Evolutionary conservation across 2,113 vertebrate genomes (phyloP).

Genomic region (Carassius auratus): DNA sequence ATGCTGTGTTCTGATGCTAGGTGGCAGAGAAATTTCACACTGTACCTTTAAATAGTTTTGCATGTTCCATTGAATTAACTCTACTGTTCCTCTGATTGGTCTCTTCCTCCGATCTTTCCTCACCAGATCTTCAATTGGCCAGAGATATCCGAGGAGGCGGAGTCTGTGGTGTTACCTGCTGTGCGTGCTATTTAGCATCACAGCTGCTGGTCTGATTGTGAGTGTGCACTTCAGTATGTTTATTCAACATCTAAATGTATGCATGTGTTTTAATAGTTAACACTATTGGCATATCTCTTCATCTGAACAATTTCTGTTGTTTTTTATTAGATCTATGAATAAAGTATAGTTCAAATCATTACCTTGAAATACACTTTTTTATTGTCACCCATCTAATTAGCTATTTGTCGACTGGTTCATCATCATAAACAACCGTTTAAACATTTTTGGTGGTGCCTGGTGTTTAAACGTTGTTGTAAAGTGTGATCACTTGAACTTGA

Average conservation of each 20-base stretch:
- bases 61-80: neutral
- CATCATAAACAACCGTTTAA: no score
- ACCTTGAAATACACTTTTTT: neutral
- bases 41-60: neutral
- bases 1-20: neutral
- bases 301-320: neutral
- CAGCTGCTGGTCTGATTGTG: constrained; percentile 86
- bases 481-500: neutral
- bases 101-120: neutral
- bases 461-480: neutral
- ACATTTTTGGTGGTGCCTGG: neutral
- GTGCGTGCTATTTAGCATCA: constrained; percentile 84
- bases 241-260: neutral
- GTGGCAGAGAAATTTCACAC: neutral
- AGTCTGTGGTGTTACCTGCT: constrained; percentile 89
- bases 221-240: constrained; percentile 64
- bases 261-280: no score
- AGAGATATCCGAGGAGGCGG: constrained; percentile 87
- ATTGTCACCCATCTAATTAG: no score
- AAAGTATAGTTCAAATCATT: neutral
- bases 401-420: no score
- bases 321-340: neutral
- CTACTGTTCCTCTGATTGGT: neutral
- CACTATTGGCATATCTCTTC: neutral
- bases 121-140: constrained; percentile 87